Evolutionary conservation across 1,140 invertebrate genomes (phyloP), one percentile per base, ranked within the genome.

Genomic region (Heliothis subflexa): DNA sequence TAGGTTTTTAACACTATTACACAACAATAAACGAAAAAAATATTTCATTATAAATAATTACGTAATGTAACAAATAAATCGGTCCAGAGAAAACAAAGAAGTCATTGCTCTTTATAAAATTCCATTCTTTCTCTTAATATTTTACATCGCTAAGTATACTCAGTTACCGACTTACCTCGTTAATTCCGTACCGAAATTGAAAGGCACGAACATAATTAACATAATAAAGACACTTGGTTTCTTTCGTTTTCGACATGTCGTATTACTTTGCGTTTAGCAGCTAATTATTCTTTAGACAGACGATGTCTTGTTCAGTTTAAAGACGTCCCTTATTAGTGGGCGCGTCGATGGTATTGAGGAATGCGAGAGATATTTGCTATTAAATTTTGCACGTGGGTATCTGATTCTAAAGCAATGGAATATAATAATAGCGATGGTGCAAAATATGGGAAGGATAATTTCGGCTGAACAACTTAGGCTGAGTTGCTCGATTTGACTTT

Each of bases 161-260:
- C 25, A 74, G 75, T 73, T 74, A 68, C 70, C 61, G 61, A 45
- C 47, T 81, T 70, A 79, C 40, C 52, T 72, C 54, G 49, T 77
- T 85, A 81, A 85, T 82, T 71, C 82, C 21, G 49, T 45, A 75
- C 72, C 59, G 74, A 82, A 81, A 83, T 83, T 80, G 77, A 57
- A 64, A 85, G 81, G 62, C 84, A 85, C 78, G 84, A 75, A 78
- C 73, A 50, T 79, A 80, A 83, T 83, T 85, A 83, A 55, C 84
- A 83, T 83, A 78, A 85, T 78, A 78, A 81, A 81, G 76, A 78
- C 62, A 61, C 71, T 75, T 75, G 14, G 49, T 25, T 68, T 78
- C 80, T 78, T 81, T 74, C 78, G 80, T 81, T 74, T 80, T 75
- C 72, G 25, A 45, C 74, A 50, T 52, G 40, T 75, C 47, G 40